Evolutionary conservation across 2,888 invertebrate species (phyloP).

Genomic region (Brachypalpus laphriformis): DNA sequence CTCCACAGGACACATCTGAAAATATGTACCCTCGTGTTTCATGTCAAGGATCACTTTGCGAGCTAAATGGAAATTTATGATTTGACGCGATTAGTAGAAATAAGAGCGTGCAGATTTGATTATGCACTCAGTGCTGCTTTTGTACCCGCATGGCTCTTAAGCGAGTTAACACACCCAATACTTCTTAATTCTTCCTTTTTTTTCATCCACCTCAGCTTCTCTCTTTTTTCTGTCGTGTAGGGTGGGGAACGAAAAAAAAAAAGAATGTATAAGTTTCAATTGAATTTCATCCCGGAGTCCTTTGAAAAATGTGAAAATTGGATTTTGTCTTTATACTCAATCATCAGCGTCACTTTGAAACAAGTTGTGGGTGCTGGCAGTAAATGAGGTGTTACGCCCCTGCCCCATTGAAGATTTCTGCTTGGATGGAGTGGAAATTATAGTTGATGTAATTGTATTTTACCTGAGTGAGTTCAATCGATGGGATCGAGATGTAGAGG

Average conservation of each 20-base stretch:
- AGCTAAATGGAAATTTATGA: constrained; percentile 45
- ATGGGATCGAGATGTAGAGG: neutral
- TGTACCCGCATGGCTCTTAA: constrained; percentile 51
- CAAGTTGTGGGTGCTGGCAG: constrained; percentile 8
- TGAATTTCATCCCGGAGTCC: constrained; percentile 59
- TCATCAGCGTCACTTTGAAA: constrained; percentile 46
- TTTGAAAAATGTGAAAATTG: constrained; percentile 71
- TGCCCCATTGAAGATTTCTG: constrained; percentile 7
- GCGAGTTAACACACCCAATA: constrained; percentile 51
- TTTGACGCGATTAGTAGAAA: constrained; percentile 61
- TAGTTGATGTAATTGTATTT: constrained; percentile 54
- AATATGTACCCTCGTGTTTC: neutral
- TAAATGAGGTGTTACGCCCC: constrained; percentile 13
- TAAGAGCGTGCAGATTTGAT: constrained; percentile 61
- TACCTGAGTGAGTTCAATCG: constrained; percentile 47
- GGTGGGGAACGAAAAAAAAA: constrained; percentile 7
- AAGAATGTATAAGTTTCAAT: constrained; percentile 56
- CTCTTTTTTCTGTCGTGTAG: neutral
- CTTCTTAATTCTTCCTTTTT: constrained; percentile 22
- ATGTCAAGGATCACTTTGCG: constrained; percentile 19
- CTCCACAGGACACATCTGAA: neutral
- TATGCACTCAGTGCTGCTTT: constrained; percentile 45
- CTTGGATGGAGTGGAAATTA: constrained; percentile 34
- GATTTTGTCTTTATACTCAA: constrained; percentile 68
- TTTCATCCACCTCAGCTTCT: neutral